These are phyloP conservation scores for Corythoichthys intestinalis DNA, from an alignment of 2,113 vertebrate genomes.

Conservation along the genomic window DNA sequence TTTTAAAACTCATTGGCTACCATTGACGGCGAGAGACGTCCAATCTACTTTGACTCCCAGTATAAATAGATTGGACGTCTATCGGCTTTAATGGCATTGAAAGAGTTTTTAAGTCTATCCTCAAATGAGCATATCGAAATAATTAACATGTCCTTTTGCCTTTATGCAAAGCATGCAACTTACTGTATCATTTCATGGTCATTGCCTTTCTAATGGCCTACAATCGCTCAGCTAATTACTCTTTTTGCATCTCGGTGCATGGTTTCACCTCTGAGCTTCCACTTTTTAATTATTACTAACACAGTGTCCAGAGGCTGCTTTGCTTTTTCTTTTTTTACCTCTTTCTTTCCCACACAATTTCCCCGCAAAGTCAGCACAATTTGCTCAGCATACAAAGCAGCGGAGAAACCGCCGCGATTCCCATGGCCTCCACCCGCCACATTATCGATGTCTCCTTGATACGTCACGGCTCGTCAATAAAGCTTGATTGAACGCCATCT, in stretches of 20 bases:
- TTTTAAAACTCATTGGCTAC: too few species aligned
- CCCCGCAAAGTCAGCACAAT: conserved; percentile 24
- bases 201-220: conserved; percentile 29
- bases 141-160: conserved; percentile 30
- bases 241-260: conserved; percentile 39
- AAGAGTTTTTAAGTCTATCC: too few species aligned
- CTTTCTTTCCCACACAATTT: conserved; percentile 20
- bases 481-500: conserved; percentile 47
- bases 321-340: conserved; percentile 10
- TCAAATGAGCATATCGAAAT: conserved; percentile 20
- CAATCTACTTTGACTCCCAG: too few species aligned
- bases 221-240: conserved; percentile 54
- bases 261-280: conserved; percentile 44
- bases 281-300: conserved; percentile 53
- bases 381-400: conserved; percentile 44
- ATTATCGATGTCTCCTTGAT: conserved; percentile 40
- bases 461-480: conserved; percentile 51
- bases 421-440: conserved; percentile 38
- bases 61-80: too few species aligned
- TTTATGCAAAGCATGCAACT: conserved; percentile 23
- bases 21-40: too few species aligned
- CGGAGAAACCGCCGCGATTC: conserved; percentile 25
- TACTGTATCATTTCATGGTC: conserved; percentile 39
- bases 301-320: conserved; percentile 25
- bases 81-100: too few species aligned